Conservation (phyloP, 2,797 vertebrate species). For the Crypturellus tataupa region DNA sequence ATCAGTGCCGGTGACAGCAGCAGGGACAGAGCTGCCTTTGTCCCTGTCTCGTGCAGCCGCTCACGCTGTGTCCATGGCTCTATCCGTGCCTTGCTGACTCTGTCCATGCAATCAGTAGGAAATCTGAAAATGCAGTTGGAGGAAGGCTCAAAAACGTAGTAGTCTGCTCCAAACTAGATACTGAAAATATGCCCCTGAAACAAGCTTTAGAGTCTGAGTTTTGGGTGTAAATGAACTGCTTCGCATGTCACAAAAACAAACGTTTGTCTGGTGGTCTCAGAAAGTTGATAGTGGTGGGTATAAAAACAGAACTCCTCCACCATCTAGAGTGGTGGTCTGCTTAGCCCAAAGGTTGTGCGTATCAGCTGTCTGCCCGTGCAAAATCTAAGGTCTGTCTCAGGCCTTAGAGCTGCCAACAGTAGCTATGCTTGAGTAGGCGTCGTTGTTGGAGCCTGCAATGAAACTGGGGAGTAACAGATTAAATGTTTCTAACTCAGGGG, state of each 20-base stretch:
- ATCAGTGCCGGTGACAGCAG: background rate
- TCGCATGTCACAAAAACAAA: background rate
- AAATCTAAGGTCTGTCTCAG: background rate
- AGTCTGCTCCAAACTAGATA: background rate
- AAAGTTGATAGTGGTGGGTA: background rate
- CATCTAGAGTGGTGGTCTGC: background rate
- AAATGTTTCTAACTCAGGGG: background rate
- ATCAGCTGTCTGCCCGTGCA: background rate
- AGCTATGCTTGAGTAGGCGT: background rate
- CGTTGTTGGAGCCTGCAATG: background rate
- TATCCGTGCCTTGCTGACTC: background rate
- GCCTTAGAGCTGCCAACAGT: background rate
- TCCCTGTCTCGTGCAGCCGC: background rate
- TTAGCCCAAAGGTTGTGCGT: background rate
- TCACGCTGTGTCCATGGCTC: background rate
- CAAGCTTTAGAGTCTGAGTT: background rate
- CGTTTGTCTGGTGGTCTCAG: background rate
- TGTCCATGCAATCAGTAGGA: accelerated
- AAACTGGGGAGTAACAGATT: background rate
- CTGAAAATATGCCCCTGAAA: background rate
- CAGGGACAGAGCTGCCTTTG: background rate
- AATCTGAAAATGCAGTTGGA: background rate
- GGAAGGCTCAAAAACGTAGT: background rate
- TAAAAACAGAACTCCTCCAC: background rate
- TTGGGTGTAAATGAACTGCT: slow-evolving; percentile 3